Evolutionary conservation across 2,113 vertebrate genomes (phyloP).

Genomic region (Datnioides undecimradiatus): DNA sequence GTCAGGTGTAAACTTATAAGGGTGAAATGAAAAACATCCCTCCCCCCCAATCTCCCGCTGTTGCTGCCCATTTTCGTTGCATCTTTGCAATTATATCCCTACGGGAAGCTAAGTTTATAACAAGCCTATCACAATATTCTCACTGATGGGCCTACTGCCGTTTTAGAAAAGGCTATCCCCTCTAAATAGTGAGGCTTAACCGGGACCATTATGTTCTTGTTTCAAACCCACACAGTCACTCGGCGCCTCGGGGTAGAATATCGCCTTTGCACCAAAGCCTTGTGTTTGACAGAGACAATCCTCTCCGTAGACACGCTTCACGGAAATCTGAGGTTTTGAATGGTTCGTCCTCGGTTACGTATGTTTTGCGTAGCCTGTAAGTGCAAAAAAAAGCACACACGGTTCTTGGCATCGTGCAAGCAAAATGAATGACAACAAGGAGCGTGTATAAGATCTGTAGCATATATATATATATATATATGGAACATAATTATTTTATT

Average conservation of each 20-base stretch:
- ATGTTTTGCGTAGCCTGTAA: conserved; percentile 22
- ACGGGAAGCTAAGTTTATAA: conserved; percentile 41
- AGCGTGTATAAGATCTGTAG: neutral
- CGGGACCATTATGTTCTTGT: conserved; percentile 48
- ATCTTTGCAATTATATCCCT: neutral
- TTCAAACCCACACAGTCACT: conserved; percentile 59
- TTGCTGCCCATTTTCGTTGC: conserved; percentile 8
- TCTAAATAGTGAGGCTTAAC: conserved; percentile 46
- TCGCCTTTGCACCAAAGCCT: conserved; percentile 58
- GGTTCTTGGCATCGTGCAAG: conserved; percentile 18
- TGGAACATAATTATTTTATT: too few species aligned
- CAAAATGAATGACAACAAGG: conserved; percentile 14
- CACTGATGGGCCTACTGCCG: neutral
- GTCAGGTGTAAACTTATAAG: conserved; percentile 48
- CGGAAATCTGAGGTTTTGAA: conserved; percentile 42
- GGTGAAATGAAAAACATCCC: conserved; percentile 32
- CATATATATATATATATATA: too few species aligned
- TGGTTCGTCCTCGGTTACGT: conserved; percentile 27
- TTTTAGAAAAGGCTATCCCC: conserved; percentile 21
- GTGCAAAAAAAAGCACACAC: conserved; percentile 25
- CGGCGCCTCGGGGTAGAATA: conserved; percentile 41
- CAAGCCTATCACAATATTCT: conserved; percentile 14
- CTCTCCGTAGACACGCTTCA: conserved; percentile 44
- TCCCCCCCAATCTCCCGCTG: neutral
- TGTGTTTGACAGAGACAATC: conserved; percentile 59